A percentile compares a stretch with the other conserved stretches of the same genome.
These are phyloP conservation scores for Protaetia brevitarsis DNA, from an alignment of 1,140 invertebrate species.

Conservation along the genomic window DNA sequence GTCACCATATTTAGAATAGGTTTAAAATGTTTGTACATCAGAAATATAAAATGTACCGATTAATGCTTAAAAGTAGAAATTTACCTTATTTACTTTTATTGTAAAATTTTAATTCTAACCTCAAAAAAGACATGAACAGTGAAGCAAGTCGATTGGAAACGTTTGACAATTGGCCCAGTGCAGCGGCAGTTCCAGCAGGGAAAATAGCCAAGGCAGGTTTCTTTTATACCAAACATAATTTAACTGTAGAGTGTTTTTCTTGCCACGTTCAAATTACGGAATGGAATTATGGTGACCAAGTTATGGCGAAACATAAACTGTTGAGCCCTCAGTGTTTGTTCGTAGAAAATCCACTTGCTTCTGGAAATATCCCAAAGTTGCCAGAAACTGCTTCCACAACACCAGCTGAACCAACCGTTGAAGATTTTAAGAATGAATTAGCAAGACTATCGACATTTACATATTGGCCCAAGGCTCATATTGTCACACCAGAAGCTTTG, in stretches of 20 bases:
- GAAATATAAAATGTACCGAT: neutral
- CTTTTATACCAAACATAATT: slow-evolving; percentile 66
- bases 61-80: neutral
- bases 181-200: slow-evolving; percentile 59
- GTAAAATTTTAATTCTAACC: neutral
- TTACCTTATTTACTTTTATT: no score
- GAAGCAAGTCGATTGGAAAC: slow-evolving; percentile 47
- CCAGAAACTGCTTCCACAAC: slow-evolving; percentile 27
- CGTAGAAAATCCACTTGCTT: slow-evolving; percentile 59
- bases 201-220: slow-evolving; percentile 80
- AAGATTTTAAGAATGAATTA: slow-evolving; percentile 35
- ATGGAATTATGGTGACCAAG: slow-evolving; percentile 75
- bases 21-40: neutral
- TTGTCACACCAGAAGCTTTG: slow-evolving; percentile 64
- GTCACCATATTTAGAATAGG: neutral
- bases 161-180: slow-evolving; percentile 68
- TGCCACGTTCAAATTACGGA: slow-evolving; percentile 68
- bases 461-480: slow-evolving; percentile 62
- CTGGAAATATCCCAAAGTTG: slow-evolving; percentile 63
- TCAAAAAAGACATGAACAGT: slow-evolving; percentile 47
- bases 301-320: slow-evolving; percentile 61
- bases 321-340: slow-evolving; percentile 70
- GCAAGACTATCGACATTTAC: slow-evolving; percentile 62
- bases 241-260: slow-evolving; percentile 72
- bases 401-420: slow-evolving; percentile 5